Conservation (phyloP, 2,888 invertebrate genomes). For the Leucozona laternaria region DNA sequence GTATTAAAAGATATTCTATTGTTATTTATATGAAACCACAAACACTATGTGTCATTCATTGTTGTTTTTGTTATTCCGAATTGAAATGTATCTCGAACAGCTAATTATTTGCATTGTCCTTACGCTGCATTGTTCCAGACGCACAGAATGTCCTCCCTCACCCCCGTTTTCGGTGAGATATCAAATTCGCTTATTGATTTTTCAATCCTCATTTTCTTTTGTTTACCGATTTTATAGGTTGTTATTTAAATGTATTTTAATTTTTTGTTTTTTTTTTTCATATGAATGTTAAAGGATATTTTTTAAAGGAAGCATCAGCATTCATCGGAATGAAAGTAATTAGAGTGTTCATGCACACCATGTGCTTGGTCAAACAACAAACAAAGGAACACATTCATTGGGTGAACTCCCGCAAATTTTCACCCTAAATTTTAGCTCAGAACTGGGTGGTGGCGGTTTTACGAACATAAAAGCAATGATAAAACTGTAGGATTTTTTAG, state of each 20-base stretch:
- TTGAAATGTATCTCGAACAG: conserved; percentile 43
- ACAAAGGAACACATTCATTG: conserved; percentile 63
- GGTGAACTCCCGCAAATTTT: conserved; percentile 64
- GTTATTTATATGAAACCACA: conserved; percentile 37
- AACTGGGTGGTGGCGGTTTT: conserved; percentile 48
- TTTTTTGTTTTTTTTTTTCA: neutral
- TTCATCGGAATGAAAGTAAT: conserved; percentile 67
- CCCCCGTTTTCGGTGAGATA: conserved; percentile 50
- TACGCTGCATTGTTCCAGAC: conserved; percentile 68
- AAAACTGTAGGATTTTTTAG: neutral
- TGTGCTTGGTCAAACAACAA: conserved; percentile 70
- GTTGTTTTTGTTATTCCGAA: conserved; percentile 21
- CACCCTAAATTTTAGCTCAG: conserved; percentile 27
- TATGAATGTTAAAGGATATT: neutral
- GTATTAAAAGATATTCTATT: conserved; percentile 25
- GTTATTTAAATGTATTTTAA: neutral
- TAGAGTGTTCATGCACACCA: conserved; percentile 70
- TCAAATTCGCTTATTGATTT: conserved; percentile 71
- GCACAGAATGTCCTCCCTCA: conserved; percentile 62
- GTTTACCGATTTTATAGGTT: conserved; percentile 19
- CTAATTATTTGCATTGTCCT: conserved; percentile 65
- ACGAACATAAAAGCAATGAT: conserved; percentile 24
- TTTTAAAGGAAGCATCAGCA: conserved; percentile 22
- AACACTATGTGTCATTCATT: conserved; percentile 45
- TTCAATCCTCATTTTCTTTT: conserved; percentile 63